phyloP scores from a whole-genome alignment of 2,113 vertebrate genomes.

The Ameiurus melas region DNA sequence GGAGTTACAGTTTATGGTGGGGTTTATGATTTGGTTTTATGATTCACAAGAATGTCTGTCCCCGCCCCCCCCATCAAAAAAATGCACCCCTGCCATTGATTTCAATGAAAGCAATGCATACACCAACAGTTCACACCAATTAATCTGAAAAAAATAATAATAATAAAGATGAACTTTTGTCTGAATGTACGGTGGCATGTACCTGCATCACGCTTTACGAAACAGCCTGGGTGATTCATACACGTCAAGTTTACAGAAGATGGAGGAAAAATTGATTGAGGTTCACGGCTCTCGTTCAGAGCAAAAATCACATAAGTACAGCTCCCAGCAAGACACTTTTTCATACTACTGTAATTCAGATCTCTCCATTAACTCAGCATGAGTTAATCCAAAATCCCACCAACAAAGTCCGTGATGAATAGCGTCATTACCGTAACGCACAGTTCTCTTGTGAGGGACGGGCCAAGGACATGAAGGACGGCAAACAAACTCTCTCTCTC shows the following conservation, averaged over 20 bases:
- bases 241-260: not conserved
- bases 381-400: constrained; percentile 25
- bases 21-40: not conserved
- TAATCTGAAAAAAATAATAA: not conserved
- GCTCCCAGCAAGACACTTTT: not conserved
- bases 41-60: not conserved
- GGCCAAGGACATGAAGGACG: not conserved
- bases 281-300: not conserved
- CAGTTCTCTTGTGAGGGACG: constrained; percentile 1
- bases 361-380: not conserved
- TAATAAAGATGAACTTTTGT: not conserved
- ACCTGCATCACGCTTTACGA: not conserved
- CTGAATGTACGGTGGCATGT: not conserved
- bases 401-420: constrained; percentile 34
- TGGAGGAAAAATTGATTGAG: not conserved
- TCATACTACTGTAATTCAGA: constrained; percentile 19
- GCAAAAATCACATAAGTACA: not conserved
- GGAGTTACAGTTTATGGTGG: not conserved
- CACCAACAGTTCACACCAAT: not conserved
- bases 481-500: not conserved
- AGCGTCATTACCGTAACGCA: constrained; percentile 15
- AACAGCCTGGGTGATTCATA: not conserved
- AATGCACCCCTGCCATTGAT: not conserved
- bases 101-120: not conserved
- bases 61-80: not conserved